Conservation (phyloP, 2,113 vertebrate genomes). For the Psilopogon haemacephalus region DNA sequence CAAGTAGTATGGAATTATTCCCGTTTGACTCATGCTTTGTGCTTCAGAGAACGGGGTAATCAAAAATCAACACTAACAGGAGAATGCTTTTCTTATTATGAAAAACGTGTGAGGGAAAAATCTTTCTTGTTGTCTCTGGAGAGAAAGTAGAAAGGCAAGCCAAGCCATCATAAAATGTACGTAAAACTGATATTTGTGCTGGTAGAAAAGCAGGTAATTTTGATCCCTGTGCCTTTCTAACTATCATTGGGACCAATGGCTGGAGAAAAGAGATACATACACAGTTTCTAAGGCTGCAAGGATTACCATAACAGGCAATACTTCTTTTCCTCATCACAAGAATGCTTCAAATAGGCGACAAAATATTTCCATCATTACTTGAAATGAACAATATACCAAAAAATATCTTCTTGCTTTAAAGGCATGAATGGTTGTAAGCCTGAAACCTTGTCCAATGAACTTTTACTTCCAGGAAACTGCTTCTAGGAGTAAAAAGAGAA, state of each 20-base stretch:
- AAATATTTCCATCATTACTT: background rate
- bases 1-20: background rate
- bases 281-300: background rate
- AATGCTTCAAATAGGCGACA: background rate
- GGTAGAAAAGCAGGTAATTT: background rate
- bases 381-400: background rate
- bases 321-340: background rate
- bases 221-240: accelerated
- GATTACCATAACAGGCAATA: background rate
- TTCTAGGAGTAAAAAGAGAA: background rate
- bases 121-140: background rate
- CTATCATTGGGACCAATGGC: accelerated
- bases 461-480: background rate
- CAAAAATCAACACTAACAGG: background rate
- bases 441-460: background rate
- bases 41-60: background rate
- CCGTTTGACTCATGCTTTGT: background rate
- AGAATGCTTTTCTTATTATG: background rate
- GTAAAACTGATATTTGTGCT: background rate
- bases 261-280: background rate
- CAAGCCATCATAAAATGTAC: background rate
- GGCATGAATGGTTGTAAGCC: background rate
- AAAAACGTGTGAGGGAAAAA: background rate
- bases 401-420: background rate
- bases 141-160: background rate